Evolutionary conservation across 37 sponge, comb jelly and placozoan species (phyloP), one percentile per base, ranked within the genome.

Genomic region (Oscarella lobularis): DNA sequence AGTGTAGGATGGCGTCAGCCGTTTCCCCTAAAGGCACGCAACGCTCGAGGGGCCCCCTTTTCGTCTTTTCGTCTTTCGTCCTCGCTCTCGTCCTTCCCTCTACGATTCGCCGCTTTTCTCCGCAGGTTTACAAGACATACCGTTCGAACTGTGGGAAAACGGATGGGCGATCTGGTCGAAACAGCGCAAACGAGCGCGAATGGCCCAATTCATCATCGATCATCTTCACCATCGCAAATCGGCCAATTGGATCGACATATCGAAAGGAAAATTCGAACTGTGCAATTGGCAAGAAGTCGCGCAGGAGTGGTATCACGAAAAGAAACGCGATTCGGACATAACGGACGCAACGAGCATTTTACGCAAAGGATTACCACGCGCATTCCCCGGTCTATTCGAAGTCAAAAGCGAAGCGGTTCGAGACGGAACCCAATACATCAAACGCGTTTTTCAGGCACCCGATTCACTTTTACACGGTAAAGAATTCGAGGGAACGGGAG

Each of bases 381-480:
- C 94, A 5, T 93, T 93, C 39, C 94, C 94, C 0, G 85, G 85
- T n/a, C 85, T 93, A 40, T 78, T 78, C 32, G 94, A 93, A 78
- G 83, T 93, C 72, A 93, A 88, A 55, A 36, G 39, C 2, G 82
- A 88, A 79, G 85, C 86, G 39, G 66, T 81, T 38, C 88, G 88
- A 78, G 94, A 88, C 40, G 94, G 94, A 3, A 88, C 89, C 2
- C 87, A 88, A 79, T 93, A 93, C 66, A 71, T 81, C 41, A 85
- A 84, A n/a, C 38, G 94, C 55, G 89, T 93, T 39, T 93, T 93
- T 48, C 83, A 87, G 79, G 80, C 86, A 14, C 76, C 84, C 2
- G 40, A 32, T 31, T 66, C 75, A 33, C 39, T 83, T 31, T 40
- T 83, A 2, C 60, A 68, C 2, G 83, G 87, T 87, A 33, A 2